Conservation (phyloP, 2,797 vertebrate species). For the Sebastes iracundus region DNA sequence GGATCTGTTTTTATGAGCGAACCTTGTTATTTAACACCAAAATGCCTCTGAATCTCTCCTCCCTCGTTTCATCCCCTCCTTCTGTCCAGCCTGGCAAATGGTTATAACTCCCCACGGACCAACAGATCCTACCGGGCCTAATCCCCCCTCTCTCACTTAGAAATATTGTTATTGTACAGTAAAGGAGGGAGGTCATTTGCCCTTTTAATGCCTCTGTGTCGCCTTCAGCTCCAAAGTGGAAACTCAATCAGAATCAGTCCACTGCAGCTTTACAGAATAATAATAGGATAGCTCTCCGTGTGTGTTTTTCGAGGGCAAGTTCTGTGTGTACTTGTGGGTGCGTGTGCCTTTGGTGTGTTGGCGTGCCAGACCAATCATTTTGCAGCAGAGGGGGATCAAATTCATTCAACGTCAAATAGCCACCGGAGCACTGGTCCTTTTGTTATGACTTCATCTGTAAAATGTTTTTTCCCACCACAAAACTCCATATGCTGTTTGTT, state of each 20-base stretch:
- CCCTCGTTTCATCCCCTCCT: slow-evolving; percentile 18
- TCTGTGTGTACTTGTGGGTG: slow-evolving; percentile 30
- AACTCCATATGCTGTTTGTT: slow-evolving; percentile 71
- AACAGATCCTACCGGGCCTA: slow-evolving; percentile 59
- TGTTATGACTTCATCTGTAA: slow-evolving; percentile 78
- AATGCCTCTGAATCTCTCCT: slow-evolving; percentile 8
- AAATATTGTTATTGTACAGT: slow-evolving; percentile 55
- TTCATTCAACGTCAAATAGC: slow-evolving; percentile 69
- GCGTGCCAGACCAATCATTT: slow-evolving; percentile 62
- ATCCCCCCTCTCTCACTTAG: slow-evolving; percentile 60
- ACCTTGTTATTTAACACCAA: slow-evolving; percentile 24
- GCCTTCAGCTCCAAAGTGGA: slow-evolving; percentile 68
- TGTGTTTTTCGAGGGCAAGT: slow-evolving; percentile 16
- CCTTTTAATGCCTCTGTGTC: slow-evolving; percentile 69
- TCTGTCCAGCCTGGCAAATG: slow-evolving; percentile 50
- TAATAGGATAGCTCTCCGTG: slow-evolving; percentile 51
- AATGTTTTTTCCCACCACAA: slow-evolving; percentile 72
- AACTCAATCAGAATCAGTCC: slow-evolving; percentile 66
- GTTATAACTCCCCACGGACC: slow-evolving; percentile 55
- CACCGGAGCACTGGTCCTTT: slow-evolving; percentile 51
- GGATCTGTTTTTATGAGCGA: slow-evolving; percentile 11
- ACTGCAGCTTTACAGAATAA: slow-evolving; percentile 59
- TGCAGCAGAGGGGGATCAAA: slow-evolving; percentile 59
- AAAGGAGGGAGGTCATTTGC: slow-evolving; percentile 65
- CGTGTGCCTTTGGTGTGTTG: slow-evolving; percentile 28